These are phyloP conservation scores for Acholoe squamosa DNA, from an alignment of 2,888 invertebrate genomes.

Conservation along the genomic window DNA sequence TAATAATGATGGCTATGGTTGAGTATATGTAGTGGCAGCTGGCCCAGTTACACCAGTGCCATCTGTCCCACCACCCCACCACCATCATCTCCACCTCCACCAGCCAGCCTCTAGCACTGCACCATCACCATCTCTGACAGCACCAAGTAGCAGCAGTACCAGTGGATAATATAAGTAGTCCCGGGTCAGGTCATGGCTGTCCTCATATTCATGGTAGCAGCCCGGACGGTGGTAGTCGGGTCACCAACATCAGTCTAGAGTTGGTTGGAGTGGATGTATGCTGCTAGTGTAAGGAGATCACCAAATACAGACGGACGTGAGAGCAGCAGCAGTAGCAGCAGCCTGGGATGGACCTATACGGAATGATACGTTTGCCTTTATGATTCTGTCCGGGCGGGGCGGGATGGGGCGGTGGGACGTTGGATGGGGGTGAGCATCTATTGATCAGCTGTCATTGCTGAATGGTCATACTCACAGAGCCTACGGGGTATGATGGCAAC, in stretches of 20 bases:
- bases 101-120: background rate
- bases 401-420: background rate
- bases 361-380: constrained; percentile 40
- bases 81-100: background rate
- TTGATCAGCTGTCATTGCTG: constrained; percentile 10
- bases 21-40: constrained; percentile 19
- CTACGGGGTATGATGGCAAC: no score
- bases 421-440: background rate
- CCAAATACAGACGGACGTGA: background rate
- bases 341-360: constrained; percentile 14
- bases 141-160: background rate
- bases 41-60: background rate
- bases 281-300: no score
- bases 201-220: background rate
- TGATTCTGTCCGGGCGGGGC: background rate
- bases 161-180: background rate
- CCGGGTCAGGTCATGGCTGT: background rate
- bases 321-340: background rate
- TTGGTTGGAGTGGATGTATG: no score
- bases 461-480: background rate
- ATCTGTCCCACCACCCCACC: background rate
- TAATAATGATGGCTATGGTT: background rate
- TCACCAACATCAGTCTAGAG: no score
- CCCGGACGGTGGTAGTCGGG: background rate
- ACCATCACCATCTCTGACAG: background rate